Percentiles rank a stretch among this genome's conserved stretches.
phyloP scores from a whole-genome alignment of 2,797 vertebrate genomes.

The Anabacerthia variegaticeps region DNA sequence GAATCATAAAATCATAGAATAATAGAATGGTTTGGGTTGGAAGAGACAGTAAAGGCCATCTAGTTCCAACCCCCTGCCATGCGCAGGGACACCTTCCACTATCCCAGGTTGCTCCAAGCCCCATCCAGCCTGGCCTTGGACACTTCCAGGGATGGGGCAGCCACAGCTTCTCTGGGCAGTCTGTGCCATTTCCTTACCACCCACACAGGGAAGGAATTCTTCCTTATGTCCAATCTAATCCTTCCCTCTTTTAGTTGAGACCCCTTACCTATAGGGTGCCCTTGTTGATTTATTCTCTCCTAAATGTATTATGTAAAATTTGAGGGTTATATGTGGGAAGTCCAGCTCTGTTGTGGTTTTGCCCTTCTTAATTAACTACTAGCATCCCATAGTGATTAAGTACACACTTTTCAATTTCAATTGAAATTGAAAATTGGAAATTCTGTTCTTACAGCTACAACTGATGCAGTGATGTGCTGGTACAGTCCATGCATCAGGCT shows the following conservation, averaged over 20 bases:
- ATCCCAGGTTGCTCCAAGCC: fast-evolving
- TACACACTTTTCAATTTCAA: background rate
- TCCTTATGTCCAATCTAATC: background rate
- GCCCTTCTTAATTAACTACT: background rate
- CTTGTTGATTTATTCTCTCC: background rate
- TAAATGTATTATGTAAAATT: background rate
- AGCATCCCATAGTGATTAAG: background rate
- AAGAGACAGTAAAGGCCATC: background rate
- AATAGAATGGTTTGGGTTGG: background rate
- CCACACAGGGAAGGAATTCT: background rate
- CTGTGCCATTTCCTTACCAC: background rate
- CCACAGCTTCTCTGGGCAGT: background rate
- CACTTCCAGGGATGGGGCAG: fast-evolving
- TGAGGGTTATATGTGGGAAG: background rate
- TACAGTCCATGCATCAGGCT: fast-evolving
- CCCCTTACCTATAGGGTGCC: background rate
- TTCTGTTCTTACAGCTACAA: background rate
- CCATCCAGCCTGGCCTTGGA: fast-evolving
- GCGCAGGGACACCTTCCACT: background rate
- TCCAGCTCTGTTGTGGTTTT: background rate
- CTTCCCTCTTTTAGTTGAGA: background rate
- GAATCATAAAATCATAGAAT: background rate
- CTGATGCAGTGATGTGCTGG: background rate
- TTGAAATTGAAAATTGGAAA: background rate
- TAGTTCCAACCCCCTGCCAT: background rate